Conservation (phyloP, 2,113 vertebrate genomes). For the Eudyptes chrysolophus region DNA sequence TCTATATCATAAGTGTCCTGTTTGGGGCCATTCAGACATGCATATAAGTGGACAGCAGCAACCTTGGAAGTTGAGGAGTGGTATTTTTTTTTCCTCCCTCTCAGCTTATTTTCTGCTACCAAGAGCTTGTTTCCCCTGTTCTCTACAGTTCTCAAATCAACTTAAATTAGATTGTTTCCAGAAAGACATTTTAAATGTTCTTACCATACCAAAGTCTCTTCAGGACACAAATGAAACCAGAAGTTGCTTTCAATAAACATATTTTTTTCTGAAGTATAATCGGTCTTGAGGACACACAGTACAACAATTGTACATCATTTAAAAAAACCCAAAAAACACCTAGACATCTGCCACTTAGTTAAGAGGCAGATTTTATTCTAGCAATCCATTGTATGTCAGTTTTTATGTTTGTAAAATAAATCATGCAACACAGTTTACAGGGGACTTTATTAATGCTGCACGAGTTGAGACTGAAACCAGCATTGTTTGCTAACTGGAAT, state of each 20-base stretch:
- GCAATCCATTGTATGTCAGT: background rate
- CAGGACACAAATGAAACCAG: background rate
- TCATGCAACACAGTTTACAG: background rate
- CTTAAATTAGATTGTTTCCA: background rate
- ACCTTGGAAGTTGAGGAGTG: background rate
- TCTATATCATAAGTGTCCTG: background rate
- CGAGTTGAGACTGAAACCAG: background rate
- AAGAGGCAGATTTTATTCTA: background rate
- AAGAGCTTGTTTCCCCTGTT: background rate
- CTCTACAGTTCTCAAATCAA: background rate
- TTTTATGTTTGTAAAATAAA: background rate
- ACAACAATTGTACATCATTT: background rate
- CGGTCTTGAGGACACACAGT: background rate
- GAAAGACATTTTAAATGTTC: background rate
- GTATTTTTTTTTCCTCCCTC: background rate
- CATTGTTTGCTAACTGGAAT: background rate
- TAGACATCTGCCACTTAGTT: background rate
- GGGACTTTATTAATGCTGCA: background rate
- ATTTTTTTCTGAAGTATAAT: background rate
- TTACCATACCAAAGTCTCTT: background rate
- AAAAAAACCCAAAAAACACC: background rate
- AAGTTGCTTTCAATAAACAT: background rate
- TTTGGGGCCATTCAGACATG: background rate
- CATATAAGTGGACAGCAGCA: background rate
- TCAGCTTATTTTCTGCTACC: background rate